Percentiles rank a stretch among this genome's conserved stretches.
Evolutionary conservation across 2,797 vertebrate genomes (phyloP).

Genomic region (Sebastiscus albofasciatus): DNA sequence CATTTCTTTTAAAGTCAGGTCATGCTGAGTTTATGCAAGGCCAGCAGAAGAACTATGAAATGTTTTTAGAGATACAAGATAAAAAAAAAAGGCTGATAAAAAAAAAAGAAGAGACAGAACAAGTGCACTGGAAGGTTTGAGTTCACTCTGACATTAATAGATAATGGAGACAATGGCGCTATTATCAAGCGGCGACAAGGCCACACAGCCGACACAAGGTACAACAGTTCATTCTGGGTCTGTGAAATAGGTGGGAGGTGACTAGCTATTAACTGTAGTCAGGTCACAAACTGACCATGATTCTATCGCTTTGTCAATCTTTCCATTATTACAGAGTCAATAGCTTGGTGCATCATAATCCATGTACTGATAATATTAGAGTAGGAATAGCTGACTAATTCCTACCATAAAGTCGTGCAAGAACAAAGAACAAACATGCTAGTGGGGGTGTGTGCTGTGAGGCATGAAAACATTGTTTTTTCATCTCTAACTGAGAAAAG

Average conservation of each 20-base stretch:
- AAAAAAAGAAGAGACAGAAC: neutral
- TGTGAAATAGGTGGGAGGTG: neutral
- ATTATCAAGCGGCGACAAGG: constrained; percentile 41
- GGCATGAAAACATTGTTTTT: neutral
- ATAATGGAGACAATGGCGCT: constrained; percentile 47
- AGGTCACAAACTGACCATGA: constrained; percentile 3
- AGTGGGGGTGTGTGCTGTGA: neutral
- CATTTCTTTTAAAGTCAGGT: neutral
- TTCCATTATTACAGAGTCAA: constrained; percentile 9
- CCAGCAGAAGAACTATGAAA: neutral
- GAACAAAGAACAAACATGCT: neutral
- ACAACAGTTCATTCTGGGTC: constrained; percentile 13
- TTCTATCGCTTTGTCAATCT: constrained; percentile 16
- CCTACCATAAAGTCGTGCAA: constrained; percentile 29
- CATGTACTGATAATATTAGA: constrained; percentile 25
- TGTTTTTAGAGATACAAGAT: neutral
- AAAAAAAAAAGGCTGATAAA: neutral
- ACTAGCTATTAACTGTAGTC: neutral
- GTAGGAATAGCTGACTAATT: constrained; percentile 55
- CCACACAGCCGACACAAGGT: constrained; percentile 6
- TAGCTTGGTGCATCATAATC: constrained; percentile 28
- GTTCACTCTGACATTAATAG: constrained; percentile 37
- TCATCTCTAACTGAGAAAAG: neutral
- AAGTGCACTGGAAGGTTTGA: neutral
- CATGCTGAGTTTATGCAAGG: neutral